phyloP scores from a whole-genome alignment of 2,888 invertebrate species.

The Palloptera scutellata region DNA sequence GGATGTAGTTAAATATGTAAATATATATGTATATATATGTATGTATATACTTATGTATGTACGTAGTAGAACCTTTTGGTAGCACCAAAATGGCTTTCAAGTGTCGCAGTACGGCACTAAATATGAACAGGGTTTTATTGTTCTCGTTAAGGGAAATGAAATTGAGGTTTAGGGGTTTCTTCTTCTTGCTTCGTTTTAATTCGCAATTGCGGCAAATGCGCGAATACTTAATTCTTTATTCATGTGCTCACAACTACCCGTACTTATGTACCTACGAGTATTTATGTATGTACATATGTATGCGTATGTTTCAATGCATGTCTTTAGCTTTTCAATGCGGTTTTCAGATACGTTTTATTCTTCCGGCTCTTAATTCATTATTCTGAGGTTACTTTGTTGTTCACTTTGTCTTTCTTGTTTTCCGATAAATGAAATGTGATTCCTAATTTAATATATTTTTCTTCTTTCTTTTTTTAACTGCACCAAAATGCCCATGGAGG shows the following conservation, averaged over 20 bases:
- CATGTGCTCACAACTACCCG: no score
- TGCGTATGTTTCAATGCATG: neutral
- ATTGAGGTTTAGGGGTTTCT: no score
- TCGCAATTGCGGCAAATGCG: constrained; percentile 26
- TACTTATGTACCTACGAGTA: constrained; percentile 4
- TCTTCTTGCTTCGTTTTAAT: constrained; percentile 1
- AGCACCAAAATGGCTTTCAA: neutral
- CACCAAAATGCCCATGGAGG: no score
- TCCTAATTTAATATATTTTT: no score
- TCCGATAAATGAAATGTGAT: neutral
- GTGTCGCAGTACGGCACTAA: neutral
- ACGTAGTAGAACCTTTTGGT: neutral
- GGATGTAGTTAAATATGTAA: no score
- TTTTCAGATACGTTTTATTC: constrained; percentile 14
- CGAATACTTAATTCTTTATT: constrained; percentile 26
- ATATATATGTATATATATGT: constrained; percentile 27
- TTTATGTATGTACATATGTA: neutral
- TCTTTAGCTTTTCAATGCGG: constrained; percentile 8
- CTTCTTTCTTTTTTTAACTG: no score
- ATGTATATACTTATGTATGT: constrained; percentile 10
- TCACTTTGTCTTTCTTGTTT: constrained; percentile 10
- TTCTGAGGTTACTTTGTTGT: constrained; percentile 12
- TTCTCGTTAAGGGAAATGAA: no score
- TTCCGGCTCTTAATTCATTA: constrained; percentile 21
- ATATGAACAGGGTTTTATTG: no score